phyloP scores from a whole-genome alignment of 2,888 invertebrate genomes.

The Dione vanillae region DNA sequence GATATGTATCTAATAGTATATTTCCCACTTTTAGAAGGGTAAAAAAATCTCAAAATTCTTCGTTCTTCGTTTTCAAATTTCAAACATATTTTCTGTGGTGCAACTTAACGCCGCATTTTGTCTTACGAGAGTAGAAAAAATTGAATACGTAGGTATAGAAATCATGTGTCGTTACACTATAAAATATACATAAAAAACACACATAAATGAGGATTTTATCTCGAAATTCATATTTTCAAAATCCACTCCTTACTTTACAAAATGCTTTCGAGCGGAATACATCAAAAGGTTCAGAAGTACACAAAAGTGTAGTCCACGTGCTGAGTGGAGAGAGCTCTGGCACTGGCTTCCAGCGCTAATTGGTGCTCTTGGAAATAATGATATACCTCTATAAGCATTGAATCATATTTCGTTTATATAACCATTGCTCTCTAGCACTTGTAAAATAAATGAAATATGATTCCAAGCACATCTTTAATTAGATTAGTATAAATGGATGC shows the following conservation, averaged over 20 bases:
- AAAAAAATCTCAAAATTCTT: too few relatives aligned
- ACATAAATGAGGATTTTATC: neutral
- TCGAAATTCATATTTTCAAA: neutral
- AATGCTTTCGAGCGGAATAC: slow-evolving; percentile 16
- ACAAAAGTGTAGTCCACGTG: slow-evolving; percentile 18
- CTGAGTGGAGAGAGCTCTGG: slow-evolving; percentile 17
- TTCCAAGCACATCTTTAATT: neutral
- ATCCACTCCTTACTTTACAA: neutral
- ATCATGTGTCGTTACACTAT: too few relatives aligned
- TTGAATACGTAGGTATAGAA: too few relatives aligned
- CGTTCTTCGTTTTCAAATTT: too few relatives aligned
- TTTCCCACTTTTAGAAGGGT: too few relatives aligned
- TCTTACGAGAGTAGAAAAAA: too few relatives aligned
- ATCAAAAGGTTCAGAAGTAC: slow-evolving; percentile 12
- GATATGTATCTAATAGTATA: too few relatives aligned
- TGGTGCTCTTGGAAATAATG: slow-evolving; percentile 24
- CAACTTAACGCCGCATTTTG: too few relatives aligned
- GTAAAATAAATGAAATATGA: neutral
- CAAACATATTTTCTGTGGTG: too few relatives aligned
- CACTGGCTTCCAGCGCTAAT: slow-evolving; percentile 17
- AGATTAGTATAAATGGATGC: neutral
- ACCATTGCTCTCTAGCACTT: too few relatives aligned
- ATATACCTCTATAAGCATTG: neutral
- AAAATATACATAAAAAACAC: neutral
- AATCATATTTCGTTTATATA: neutral